Conservation (phyloP, 2,888 invertebrate genomes). For the Steinernema hermaphroditum region DNA sequence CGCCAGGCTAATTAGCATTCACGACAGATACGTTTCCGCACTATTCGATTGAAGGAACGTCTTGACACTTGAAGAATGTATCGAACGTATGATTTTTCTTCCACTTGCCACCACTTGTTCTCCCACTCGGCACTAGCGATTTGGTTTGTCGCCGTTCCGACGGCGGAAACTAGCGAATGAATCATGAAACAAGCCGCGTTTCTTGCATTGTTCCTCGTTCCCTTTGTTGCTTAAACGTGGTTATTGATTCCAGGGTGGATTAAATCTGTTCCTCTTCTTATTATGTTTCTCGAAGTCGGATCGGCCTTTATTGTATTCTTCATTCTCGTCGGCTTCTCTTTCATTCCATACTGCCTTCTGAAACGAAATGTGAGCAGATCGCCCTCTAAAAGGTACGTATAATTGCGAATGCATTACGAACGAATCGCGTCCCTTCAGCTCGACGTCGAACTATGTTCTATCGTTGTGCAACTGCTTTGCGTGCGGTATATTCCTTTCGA, state of each 20-base stretch:
- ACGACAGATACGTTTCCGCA: too few species aligned
- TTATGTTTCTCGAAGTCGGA: slow-evolving; percentile 13
- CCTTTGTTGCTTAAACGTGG: not conserved
- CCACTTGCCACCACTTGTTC: not conserved
- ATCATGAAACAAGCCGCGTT: not conserved
- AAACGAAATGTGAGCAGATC: slow-evolving; percentile 13
- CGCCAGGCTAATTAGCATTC: too few species aligned
- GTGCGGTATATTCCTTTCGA: slow-evolving; percentile 72
- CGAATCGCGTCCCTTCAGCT: not conserved
- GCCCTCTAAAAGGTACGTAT: slow-evolving; percentile 8
- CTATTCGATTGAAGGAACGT: too few species aligned
- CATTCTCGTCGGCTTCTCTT: slow-evolving; percentile 9
- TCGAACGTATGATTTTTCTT: slow-evolving; percentile 21
- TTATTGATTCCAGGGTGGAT: slow-evolving; percentile 16
- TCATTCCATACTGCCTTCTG: slow-evolving; percentile 25
- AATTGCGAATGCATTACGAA: too few species aligned
- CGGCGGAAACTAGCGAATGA: not conserved
- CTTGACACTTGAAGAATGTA: not conserved
- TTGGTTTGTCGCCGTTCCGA: not conserved
- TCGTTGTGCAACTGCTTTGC: slow-evolving; percentile 69
- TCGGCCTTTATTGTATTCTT: slow-evolving; percentile 13
- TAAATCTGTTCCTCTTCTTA: not conserved
- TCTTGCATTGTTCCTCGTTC: not conserved
- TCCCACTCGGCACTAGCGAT: not conserved
- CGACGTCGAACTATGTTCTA: slow-evolving; percentile 32